A percentile compares a stretch with the other conserved stretches of the same genome.
phyloP scores from a whole-genome alignment of 1,140 invertebrate species.

The Streblospio benedicti region DNA sequence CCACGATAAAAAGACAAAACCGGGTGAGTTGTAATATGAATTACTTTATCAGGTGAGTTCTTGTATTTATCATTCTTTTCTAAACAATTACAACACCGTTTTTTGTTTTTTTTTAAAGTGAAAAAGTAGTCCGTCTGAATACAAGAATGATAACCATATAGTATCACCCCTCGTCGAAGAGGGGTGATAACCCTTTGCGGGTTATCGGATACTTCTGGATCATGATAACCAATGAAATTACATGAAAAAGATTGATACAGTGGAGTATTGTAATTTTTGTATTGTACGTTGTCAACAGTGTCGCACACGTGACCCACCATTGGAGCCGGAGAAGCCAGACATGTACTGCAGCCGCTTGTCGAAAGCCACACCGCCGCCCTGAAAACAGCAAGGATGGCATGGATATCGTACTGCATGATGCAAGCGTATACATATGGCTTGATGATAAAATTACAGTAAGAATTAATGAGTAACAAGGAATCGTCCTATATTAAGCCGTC shows the following conservation, averaged over 20 bases:
- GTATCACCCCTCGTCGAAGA: no score
- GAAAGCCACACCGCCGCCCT: not conserved
- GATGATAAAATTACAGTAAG: no score
- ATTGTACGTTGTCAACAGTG: not conserved
- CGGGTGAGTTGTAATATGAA: no score
- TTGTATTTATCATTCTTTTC: no score
- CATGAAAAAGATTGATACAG: not conserved
- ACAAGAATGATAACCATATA: no score
- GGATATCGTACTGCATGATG: not conserved
- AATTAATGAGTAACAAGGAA: not conserved
- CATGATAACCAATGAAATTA: not conserved
- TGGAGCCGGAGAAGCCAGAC: constrained; percentile 5
- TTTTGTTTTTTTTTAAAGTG: no score
- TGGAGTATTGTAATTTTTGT: not conserved
- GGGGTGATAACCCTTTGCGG: no score
- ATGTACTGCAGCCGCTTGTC: constrained; percentile 5
- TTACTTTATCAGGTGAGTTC: no score
- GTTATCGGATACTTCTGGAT: not conserved
- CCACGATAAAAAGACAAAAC: no score
- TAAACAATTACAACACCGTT: no score
- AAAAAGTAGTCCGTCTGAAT: no score
- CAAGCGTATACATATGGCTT: no score
- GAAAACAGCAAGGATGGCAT: not conserved
- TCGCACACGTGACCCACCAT: not conserved
- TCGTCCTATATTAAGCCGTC: not conserved